Evolutionary conservation across 2,888 invertebrate species (phyloP).

Genomic region (Sinohyriopsis cumingii): DNA sequence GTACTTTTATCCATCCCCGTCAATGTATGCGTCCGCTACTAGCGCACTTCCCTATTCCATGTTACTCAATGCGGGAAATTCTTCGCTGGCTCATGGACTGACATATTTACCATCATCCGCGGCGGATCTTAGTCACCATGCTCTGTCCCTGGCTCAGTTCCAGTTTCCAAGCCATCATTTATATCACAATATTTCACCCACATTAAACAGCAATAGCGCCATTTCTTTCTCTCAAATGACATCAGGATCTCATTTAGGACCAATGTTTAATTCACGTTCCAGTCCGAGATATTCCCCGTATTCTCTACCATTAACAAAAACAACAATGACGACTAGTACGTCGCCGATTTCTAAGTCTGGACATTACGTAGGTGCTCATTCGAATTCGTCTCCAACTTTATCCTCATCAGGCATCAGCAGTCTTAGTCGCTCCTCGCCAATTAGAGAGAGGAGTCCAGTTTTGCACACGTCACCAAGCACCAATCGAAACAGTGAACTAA

Average conservation of each 20-base stretch:
- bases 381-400: conserved; percentile 32
- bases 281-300: conserved; percentile 92
- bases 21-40: conserved; percentile 81
- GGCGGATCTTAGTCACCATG: conserved; percentile 58
- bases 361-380: conserved; percentile 52
- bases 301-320: conserved; percentile 76
- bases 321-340: conserved; percentile 69
- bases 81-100: conserved; percentile 46
- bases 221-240: conserved; percentile 60
- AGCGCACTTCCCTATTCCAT: conserved; percentile 74
- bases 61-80: conserved; percentile 45
- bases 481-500: conserved; percentile 85
- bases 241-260: conserved; percentile 49
- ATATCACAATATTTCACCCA: conserved; percentile 71
- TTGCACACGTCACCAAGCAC: conserved; percentile 25
- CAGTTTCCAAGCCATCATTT: conserved; percentile 83
- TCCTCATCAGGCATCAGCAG: conserved; percentile 31
- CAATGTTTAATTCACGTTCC: conserved; percentile 72
- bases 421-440: conserved; percentile 38
- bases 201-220: conserved; percentile 64
- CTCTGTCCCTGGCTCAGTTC: conserved; percentile 88
- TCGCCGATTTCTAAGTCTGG: conserved; percentile 54
- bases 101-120: conserved; percentile 53
- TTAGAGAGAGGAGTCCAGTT: conserved; percentile 42
- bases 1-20: conserved; percentile 84